A percentile compares a stretch with the other conserved stretches of the same genome.
phyloP scores from a whole-genome alignment of 1,140 invertebrate species.

The Drosophila tani region DNA sequence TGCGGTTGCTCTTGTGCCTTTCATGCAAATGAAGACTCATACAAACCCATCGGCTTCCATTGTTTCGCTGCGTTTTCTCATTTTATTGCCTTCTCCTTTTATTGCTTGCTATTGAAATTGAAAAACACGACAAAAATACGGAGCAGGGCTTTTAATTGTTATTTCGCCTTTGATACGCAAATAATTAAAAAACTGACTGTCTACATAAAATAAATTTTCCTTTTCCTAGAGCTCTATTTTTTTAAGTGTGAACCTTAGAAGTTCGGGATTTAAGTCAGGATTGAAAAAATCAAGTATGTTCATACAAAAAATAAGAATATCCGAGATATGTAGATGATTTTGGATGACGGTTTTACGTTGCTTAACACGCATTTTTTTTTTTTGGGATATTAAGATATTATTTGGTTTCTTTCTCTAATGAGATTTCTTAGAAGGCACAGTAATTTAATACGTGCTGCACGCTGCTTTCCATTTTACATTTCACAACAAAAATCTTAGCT shows the following conservation, averaged over 20 bases:
- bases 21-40: slow-evolving; percentile 58
- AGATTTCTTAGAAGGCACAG: background rate
- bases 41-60: slow-evolving; percentile 47
- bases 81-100: slow-evolving; percentile 45
- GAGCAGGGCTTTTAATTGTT: slow-evolving; percentile 14
- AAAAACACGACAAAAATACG: slow-evolving; percentile 48
- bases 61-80: slow-evolving; percentile 36
- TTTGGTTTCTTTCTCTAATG: background rate
- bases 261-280: no score
- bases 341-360: no score
- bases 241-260: no score
- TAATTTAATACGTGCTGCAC: slow-evolving; percentile 9
- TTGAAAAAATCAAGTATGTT: no score
- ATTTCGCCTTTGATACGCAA: slow-evolving; percentile 10
- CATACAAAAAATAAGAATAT: no score
- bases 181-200: slow-evolving; percentile 50
- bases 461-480: background rate
- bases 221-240: background rate
- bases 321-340: no score
- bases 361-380: no score
- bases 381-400: background rate
- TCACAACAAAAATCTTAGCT: background rate
- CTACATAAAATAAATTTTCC: slow-evolving; percentile 17
- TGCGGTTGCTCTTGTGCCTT: slow-evolving; percentile 10
- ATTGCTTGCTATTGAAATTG: slow-evolving; percentile 54